Evolutionary conservation across 1,140 invertebrate species (phyloP), one percentile per base, ranked within the genome.

Genomic region (Ceratosolen solmsi): DNA sequence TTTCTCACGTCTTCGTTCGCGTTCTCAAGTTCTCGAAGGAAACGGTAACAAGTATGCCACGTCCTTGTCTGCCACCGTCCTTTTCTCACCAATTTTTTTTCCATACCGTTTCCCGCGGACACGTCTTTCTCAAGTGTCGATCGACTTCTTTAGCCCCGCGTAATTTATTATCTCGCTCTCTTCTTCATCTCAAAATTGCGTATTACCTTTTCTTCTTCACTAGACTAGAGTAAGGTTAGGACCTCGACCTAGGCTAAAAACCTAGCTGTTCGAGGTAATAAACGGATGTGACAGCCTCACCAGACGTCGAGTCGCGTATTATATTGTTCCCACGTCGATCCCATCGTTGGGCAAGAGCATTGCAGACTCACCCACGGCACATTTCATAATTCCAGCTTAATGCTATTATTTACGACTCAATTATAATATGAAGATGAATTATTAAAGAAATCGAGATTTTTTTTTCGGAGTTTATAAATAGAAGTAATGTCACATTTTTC

Each of bases 41-140:
- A 89, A 89, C 41, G 82, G 86, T 89, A 88, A 88, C 88, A 88
- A 90, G 89, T 88, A 89, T 90, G 86, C 83, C 76, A 82, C 85
- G 87, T 88, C 89, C 88, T 89, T 89, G 87, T 85, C 68, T 79
- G 60, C 65, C 79, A 27, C 78, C 36, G 30, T 41, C 60, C 54
- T 30, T 63, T 76, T 79, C 68, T 63, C 79, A 27, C 78, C 36
- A 46, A 54, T 70, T 60, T 30, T 63, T 76, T 79, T 74, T 63
- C 79, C 25, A 25, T 56, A 4, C 33, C 30, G 63, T 7, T 56
- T 65, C 25, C 54, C 30, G n/a, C 63, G 33, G 83, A 84, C 75
- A 63, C 38, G 71, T 68, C 70, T 30, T n/a, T 25, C n/a, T n/a
- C n/a, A n/a, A n/a, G n/a, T n/a, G n/a, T n/a, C n/a, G n/a, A n/a